Evolutionary conservation across 2,888 invertebrate species (phyloP).

Genomic region (Meghimatium bilineatum): DNA sequence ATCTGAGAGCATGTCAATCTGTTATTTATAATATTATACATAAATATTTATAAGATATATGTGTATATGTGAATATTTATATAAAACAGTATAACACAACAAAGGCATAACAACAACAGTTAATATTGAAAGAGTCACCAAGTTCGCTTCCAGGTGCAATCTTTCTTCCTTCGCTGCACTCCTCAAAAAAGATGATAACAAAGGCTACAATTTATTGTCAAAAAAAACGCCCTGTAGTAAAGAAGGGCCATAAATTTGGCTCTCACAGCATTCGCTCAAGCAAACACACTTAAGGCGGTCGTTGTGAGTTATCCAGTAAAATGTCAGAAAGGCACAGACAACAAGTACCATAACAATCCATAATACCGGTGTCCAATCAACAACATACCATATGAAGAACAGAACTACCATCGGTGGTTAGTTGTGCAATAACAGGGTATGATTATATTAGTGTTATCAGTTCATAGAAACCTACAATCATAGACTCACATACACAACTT

Average conservation of each 20-base stretch:
- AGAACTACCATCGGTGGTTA: too few species aligned
- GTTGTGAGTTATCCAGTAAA: not conserved
- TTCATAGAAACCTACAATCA: too few species aligned
- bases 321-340: not conserved
- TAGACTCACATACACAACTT: too few species aligned
- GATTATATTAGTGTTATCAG: too few species aligned
- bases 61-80: not conserved
- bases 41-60: slow-evolving; percentile 4
- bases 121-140: not conserved
- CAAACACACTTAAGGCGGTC: not conserved
- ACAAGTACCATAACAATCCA: not conserved
- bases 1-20: slow-evolving; percentile 1
- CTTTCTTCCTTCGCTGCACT: too few species aligned
- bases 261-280: not conserved
- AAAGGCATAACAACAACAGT: not conserved
- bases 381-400: too few species aligned
- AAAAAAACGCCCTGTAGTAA: too few species aligned
- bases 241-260: not conserved
- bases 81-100: not conserved
- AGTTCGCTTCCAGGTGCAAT: too few species aligned
- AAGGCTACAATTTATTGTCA: too few species aligned
- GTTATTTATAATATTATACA: slow-evolving; percentile 21
- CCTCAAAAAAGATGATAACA: too few species aligned
- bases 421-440: too few species aligned
- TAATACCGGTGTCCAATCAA: too few species aligned